phyloP scores from a whole-genome alignment of 2,797 vertebrate genomes.

The Cryptoprocta ferox region DNA sequence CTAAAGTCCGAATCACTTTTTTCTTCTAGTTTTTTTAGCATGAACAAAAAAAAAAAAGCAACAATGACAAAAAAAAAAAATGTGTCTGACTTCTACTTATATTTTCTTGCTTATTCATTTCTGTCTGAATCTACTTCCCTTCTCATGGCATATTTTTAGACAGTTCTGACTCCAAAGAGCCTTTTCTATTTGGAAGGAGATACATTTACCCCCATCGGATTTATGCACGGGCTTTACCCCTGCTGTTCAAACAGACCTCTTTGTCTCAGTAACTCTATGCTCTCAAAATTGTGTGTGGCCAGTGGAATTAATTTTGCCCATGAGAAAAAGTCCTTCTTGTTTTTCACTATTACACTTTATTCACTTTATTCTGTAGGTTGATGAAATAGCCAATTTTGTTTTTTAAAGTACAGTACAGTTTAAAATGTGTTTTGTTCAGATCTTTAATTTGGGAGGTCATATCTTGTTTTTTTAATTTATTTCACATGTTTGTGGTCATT shows the following conservation, averaged over 20 bases:
- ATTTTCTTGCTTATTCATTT: not conserved
- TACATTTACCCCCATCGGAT: not conserved
- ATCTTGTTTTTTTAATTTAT: not conserved
- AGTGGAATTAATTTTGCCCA: not conserved
- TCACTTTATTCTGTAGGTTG: not conserved
- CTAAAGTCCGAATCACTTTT: not conserved
- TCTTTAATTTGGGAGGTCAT: not conserved
- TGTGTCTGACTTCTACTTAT: not conserved
- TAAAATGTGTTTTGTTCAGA: not conserved
- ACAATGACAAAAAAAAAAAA: not conserved
- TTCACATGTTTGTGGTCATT: not conserved
- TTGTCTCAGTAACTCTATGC: not conserved
- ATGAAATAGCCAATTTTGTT: not conserved
- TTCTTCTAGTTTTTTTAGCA: not conserved
- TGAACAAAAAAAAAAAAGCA: not conserved
- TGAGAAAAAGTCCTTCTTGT: not conserved
- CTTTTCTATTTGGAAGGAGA: not conserved
- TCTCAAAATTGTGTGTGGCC: not conserved
- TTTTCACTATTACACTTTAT: not conserved
- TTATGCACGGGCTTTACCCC: not conserved
- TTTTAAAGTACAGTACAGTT: not conserved
- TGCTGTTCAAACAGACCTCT: not conserved
- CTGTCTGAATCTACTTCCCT: not conserved
- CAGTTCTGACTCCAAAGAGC: not conserved
- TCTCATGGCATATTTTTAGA: not conserved